These are phyloP conservation scores for Nymphalis urticae DNA, from an alignment of 2,888 invertebrate species.

Conservation along the genomic window DNA sequence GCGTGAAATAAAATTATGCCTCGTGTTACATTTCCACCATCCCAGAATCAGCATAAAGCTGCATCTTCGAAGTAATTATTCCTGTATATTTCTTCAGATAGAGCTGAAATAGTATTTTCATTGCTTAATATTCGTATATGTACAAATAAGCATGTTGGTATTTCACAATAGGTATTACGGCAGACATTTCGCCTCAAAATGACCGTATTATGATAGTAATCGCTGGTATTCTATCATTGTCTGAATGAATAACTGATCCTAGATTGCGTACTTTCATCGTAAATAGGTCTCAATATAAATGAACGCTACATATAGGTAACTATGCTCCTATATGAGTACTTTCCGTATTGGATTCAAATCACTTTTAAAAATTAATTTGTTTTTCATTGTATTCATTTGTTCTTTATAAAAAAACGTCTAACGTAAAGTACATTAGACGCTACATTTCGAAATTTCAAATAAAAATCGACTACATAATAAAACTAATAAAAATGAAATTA, in stretches of 20 bases:
- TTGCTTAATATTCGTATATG: background rate
- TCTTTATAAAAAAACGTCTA: too few relatives aligned
- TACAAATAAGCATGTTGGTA: background rate
- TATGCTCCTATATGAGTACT: background rate
- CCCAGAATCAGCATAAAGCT: too few relatives aligned
- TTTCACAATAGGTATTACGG: constrained; percentile 4
- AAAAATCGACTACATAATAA: too few relatives aligned
- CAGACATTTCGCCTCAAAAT: constrained; percentile 10
- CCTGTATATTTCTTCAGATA: background rate
- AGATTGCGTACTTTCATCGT: constrained; percentile 10
- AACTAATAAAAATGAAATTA: too few relatives aligned
- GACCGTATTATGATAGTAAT: constrained; percentile 14
- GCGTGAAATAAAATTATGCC: too few relatives aligned
- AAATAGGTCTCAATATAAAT: constrained; percentile 9
- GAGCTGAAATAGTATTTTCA: background rate
- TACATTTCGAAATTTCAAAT: too few relatives aligned
- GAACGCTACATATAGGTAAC: background rate
- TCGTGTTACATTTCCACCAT: too few relatives aligned
- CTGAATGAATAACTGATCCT: constrained; percentile 7
- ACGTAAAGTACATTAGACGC: too few relatives aligned
- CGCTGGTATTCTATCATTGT: constrained; percentile 17
- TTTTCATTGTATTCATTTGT: too few relatives aligned
- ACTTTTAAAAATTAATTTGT: too few relatives aligned
- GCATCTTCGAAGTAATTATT: background rate
- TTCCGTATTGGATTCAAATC: background rate